Evolutionary conservation across 1,140 invertebrate species (phyloP).

Genomic region (Maconellicoccus hirsutus): DNA sequence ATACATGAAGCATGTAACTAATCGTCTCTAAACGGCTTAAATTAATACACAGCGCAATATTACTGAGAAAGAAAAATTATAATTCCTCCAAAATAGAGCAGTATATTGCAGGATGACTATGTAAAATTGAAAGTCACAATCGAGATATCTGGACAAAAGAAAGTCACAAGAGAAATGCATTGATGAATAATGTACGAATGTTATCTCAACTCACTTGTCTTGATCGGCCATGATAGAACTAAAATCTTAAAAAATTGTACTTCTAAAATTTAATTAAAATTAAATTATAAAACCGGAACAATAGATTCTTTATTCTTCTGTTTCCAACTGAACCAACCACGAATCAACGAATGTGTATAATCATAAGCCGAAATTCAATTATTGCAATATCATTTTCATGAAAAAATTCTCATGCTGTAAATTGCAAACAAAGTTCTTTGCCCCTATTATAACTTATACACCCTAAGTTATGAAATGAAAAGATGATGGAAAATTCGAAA

Average conservation of each 20-base stretch:
- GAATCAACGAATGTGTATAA: slow-evolving; percentile 13
- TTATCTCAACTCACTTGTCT: slow-evolving; percentile 16
- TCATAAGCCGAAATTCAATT: neutral
- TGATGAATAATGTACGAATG: no score
- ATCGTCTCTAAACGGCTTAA: no score
- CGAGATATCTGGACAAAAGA: neutral
- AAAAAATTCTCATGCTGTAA: neutral
- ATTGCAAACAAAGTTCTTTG: no score
- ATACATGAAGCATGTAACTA: no score
- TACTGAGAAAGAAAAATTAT: no score
- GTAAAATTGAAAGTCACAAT: slow-evolving; percentile 14
- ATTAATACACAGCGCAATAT: no score
- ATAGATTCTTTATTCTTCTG: slow-evolving; percentile 7
- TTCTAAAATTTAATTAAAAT: slow-evolving; percentile 15
- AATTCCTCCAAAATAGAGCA: no score
- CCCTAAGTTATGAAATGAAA: no score
- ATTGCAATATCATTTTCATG: neutral
- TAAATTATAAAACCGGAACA: slow-evolving; percentile 14
- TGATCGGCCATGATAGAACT: slow-evolving; percentile 9
- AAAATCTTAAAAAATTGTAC: neutral
- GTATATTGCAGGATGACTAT: slow-evolving; percentile 1
- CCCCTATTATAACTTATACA: no score
- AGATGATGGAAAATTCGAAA: no score
- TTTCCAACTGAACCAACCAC: slow-evolving; percentile 14
- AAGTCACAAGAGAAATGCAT: neutral